Evolutionary conservation across 2,113 vertebrate genomes (phyloP).

Genomic region (Poeciliopsis turrubarensis): DNA sequence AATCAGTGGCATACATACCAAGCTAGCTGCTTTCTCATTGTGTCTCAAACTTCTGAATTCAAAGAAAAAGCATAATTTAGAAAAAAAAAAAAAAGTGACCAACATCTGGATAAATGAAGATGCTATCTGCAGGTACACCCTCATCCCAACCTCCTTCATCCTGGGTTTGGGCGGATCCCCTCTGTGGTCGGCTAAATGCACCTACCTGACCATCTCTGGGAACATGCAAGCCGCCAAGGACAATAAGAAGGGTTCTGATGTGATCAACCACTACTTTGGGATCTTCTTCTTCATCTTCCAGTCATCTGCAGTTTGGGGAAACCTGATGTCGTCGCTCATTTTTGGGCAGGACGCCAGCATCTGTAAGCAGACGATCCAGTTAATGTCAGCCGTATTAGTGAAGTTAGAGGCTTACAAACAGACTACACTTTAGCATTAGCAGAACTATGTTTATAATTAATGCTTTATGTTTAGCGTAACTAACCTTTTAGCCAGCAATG

Average conservation of each 20-base stretch:
- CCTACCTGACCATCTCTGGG: slow-evolving; percentile 89
- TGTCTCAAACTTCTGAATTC: no score
- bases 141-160: slow-evolving; percentile 90
- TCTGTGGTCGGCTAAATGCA: slow-evolving; percentile 93
- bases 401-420: no score
- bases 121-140: slow-evolving; percentile 83
- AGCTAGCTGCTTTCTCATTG: no score
- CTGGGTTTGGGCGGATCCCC: slow-evolving; percentile 92
- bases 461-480: no score
- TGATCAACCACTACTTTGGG: slow-evolving; percentile 93
- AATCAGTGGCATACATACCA: no score
- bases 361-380: slow-evolving; percentile 74
- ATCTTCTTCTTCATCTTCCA: slow-evolving; percentile 96
- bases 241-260: slow-evolving; percentile 78
- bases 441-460: no score
- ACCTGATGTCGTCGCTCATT: slow-evolving; percentile 94
- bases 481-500: no score
- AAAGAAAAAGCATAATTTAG: no score
- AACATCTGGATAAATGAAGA: background rate
- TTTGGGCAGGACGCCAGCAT: slow-evolving; percentile 80
- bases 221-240: slow-evolving; percentile 74
- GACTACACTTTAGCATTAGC: no score
- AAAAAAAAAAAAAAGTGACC: background rate
- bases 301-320: slow-evolving; percentile 92
- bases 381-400: background rate